Evolutionary conservation across 2,113 vertebrate species (phyloP), one percentile per base, ranked within the genome.

Genomic region (Scartelaos histophorus): DNA sequence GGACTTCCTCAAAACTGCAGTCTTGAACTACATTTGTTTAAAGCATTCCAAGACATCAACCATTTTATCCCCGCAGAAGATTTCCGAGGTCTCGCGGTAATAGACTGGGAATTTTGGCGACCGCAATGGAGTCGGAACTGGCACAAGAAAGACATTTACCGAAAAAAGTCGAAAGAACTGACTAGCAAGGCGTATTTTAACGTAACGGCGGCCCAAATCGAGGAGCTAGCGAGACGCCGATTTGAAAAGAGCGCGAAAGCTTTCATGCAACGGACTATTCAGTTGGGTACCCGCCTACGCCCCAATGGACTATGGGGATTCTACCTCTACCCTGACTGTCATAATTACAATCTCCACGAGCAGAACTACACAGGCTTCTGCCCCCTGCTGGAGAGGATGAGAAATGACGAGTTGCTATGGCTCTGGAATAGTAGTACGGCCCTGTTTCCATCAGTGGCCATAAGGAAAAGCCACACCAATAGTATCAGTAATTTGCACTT

Each of bases 241-340:
- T 97, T 95, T 69, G 95, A 96, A 85, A 87, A 94, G 83, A 95
- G 90, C 58, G 91, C 92, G 69, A 92, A 83, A 71, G 79, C 76
- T 21, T 95, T 95, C 81, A 95, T 96, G 94, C 95, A 92, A 70
- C 87, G 90, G 88, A 96, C 94, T 2, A 86, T 95, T 7, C 83
- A 92, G 79, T 66, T 94, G 69, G 94, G 94, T 71, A 92, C 86
- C 9, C 90, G 86, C 66, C 93, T 87, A 4, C 92, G 94, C 56
- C 91, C 94, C 66, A 89, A 91, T 17, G 90, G 87, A 10, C 91
- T 95, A 5, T 95, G 93, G 93, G 93, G 94, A 68, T 95, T 91
- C 83, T 96, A 92, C 87, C 94, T 96, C 82, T 95, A 95, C 70
- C 93, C 94, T 0, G 94, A 95, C 87, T 94, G 94, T 86, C 94